A percentile compares a stretch with the other conserved stretches of the same genome.
Conservation (phyloP, 2,113 vertebrate species). For the Tragelaphus imberbis region DNA sequence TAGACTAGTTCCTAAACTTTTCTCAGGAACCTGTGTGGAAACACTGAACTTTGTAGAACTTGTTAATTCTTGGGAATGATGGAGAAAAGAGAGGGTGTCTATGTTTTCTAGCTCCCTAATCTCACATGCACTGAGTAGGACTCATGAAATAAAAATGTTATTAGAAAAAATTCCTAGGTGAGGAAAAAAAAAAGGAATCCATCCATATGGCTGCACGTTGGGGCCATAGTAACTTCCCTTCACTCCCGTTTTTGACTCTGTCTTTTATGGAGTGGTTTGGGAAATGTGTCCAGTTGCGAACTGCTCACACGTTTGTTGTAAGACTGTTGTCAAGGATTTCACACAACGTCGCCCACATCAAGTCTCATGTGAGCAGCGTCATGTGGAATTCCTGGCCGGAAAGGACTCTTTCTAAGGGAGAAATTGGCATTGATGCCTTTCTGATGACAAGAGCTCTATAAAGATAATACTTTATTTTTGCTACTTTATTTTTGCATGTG, state of each 20-base stretch:
- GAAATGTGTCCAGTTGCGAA: background rate
- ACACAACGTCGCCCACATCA: background rate
- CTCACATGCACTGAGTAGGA: background rate
- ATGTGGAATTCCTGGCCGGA: slow-evolving; percentile 13
- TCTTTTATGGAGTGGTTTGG: background rate
- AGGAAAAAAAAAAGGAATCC: background rate
- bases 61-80: background rate
- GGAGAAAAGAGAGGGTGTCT: background rate
- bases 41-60: background rate
- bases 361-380: slow-evolving; percentile 35
- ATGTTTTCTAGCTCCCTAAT: background rate
- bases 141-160: background rate
- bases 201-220: background rate
- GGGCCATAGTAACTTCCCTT: background rate
- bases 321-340: slow-evolving; percentile 33
- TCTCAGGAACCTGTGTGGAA: background rate
- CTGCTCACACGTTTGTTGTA: slow-evolving; percentile 31
- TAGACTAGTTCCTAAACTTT: background rate
- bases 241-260: background rate
- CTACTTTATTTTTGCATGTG: background rate
- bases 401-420: background rate
- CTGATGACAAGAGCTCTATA: slow-evolving; percentile 19
- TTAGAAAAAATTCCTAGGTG: background rate
- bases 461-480: background rate
- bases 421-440: slow-evolving; percentile 8